phyloP scores from a whole-genome alignment of 2,888 invertebrate species.

The Drosophila testacea region DNA sequence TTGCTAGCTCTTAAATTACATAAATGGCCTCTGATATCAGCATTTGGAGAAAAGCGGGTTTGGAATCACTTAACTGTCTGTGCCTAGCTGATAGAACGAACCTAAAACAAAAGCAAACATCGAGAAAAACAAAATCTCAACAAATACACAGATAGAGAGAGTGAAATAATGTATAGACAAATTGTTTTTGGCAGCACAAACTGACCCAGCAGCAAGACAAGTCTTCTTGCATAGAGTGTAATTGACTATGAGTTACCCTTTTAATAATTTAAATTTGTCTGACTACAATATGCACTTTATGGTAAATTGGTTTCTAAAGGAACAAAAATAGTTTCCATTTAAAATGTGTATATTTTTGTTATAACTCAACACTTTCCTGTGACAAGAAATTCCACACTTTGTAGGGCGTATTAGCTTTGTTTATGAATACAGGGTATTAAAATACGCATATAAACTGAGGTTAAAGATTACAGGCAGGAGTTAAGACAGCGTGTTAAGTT shows the following conservation, averaged over 20 bases:
- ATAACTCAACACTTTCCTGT: too few relatives aligned
- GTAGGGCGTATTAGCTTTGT: background rate
- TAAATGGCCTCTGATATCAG: slow-evolving; percentile 29
- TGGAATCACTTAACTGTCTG: slow-evolving; percentile 58
- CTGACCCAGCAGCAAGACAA: slow-evolving; percentile 19
- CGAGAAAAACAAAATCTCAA: slow-evolving; percentile 33
- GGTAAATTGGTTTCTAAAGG: too few relatives aligned
- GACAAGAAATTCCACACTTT: too few relatives aligned
- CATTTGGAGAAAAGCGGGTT: background rate
- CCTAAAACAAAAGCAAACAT: slow-evolving; percentile 27
- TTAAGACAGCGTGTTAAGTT: slow-evolving; percentile 66
- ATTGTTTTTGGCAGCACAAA: slow-evolving; percentile 25
- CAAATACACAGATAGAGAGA: slow-evolving; percentile 23
- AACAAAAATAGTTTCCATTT: too few relatives aligned
- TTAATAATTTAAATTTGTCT: too few relatives aligned
- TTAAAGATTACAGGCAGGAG: slow-evolving; percentile 37
- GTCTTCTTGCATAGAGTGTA: too few relatives aligned
- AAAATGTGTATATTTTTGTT: too few relatives aligned
- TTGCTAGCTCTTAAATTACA: slow-evolving; percentile 54
- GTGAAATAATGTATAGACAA: slow-evolving; percentile 29
- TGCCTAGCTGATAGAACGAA: slow-evolving; percentile 25
- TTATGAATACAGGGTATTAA: slow-evolving; percentile 16
- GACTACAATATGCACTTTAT: too few relatives aligned
- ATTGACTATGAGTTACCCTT: too few relatives aligned
- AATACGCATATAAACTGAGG: slow-evolving; percentile 25